These are phyloP conservation scores for Amblyjoppa fuscipennis DNA, from an alignment of 2,888 invertebrate genomes.

Conservation along the genomic window DNA sequence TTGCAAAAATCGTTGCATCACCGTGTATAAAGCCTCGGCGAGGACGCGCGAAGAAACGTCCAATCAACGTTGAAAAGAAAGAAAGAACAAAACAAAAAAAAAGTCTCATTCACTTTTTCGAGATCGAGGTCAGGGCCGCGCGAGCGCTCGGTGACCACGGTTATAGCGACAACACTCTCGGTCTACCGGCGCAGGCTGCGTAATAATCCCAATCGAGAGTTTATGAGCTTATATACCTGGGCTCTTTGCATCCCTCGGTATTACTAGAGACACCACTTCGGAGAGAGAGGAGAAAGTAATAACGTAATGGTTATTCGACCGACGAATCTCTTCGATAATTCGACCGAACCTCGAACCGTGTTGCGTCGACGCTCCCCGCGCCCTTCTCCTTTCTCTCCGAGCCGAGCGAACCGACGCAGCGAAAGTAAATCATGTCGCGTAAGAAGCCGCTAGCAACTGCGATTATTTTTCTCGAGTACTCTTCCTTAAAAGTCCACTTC, in stretches of 20 bases:
- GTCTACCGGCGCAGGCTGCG: constrained; percentile 7
- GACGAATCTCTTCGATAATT: constrained; percentile 38
- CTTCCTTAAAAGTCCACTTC: constrained; percentile 47
- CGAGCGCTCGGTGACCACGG: constrained; percentile 32
- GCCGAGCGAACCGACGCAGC: background rate
- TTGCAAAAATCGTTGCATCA: background rate
- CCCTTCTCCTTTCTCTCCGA: background rate
- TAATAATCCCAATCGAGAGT: constrained; percentile 37
- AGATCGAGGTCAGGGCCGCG: constrained; percentile 70
- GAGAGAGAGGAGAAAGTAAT: constrained; percentile 18
- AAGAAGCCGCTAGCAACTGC: background rate
- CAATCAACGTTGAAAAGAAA: constrained; percentile 12
- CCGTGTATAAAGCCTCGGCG: background rate
- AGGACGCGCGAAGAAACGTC: background rate
- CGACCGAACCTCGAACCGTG: background rate
- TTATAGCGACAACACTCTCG: background rate
- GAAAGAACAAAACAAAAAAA: constrained; percentile 15
- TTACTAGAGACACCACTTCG: background rate
- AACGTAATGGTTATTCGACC: background rate
- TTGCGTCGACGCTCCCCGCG: background rate
- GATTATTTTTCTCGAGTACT: constrained; percentile 33
- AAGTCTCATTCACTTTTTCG: constrained; percentile 62
- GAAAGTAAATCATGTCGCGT: constrained; percentile 25
- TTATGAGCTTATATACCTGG: constrained; percentile 15
- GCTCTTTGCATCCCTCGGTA: background rate